These are phyloP conservation scores for Margaritifera margaritifera DNA, from an alignment of 2,888 invertebrate genomes.

Conservation along the genomic window DNA sequence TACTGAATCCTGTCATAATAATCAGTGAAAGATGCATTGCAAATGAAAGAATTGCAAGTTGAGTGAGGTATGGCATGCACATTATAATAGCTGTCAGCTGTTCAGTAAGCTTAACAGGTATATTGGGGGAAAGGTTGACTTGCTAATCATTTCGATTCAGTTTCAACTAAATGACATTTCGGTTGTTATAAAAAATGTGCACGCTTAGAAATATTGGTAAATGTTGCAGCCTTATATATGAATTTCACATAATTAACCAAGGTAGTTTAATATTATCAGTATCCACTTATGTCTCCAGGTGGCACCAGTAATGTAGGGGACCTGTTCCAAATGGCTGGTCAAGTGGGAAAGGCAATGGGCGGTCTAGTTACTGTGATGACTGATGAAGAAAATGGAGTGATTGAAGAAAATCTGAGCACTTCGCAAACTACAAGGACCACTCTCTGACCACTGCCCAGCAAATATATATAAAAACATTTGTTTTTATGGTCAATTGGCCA, in stretches of 20 bases:
- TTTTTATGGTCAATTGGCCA: too few species aligned
- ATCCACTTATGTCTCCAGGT: conserved; percentile 8
- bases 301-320: conserved; percentile 78
- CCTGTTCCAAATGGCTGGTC: conserved; percentile 90
- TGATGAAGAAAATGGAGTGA: conserved; percentile 78
- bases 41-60: too few species aligned
- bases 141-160: not conserved
- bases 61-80: too few species aligned
- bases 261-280: not conserved
- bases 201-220: not conserved
- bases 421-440: too few species aligned
- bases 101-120: too few species aligned
- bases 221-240: not conserved
- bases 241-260: too few species aligned
- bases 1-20: too few species aligned
- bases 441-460: too few species aligned
- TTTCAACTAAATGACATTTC: not conserved
- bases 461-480: too few species aligned
- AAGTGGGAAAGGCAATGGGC: conserved; percentile 89
- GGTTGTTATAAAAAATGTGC: not conserved
- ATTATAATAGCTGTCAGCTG: too few species aligned
- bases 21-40: too few species aligned
- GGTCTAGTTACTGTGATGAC: conserved; percentile 92
- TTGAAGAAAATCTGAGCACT: conserved; percentile 31
- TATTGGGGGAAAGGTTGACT: too few species aligned